These are phyloP conservation scores for Stercorarius parasiticus DNA, from an alignment of 2,113 vertebrate species.

Conservation along the genomic window DNA sequence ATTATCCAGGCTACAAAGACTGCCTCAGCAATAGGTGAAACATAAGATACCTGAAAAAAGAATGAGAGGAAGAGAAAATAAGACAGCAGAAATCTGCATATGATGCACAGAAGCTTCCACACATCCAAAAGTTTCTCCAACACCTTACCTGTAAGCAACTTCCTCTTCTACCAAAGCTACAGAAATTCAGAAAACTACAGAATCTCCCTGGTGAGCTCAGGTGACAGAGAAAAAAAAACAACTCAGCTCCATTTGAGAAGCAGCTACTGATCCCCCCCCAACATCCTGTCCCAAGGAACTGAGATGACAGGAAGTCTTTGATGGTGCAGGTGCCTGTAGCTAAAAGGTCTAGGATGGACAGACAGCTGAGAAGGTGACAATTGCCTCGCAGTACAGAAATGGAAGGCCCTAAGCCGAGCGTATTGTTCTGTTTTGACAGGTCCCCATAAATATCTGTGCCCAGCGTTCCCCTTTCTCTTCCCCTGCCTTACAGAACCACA, in stretches of 20 bases:
- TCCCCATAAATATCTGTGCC: not conserved
- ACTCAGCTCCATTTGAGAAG: not conserved
- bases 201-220: not conserved
- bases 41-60: not conserved
- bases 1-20: not conserved
- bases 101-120: not conserved
- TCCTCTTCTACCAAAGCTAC: not conserved
- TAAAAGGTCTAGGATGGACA: not conserved
- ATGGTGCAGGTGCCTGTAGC: not conserved
- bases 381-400: accelerated
- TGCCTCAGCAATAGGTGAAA: not conserved
- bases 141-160: not conserved
- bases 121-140: not conserved
- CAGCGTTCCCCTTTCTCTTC: not conserved
- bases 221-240: not conserved
- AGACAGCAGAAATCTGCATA: not conserved
- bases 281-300: not conserved
- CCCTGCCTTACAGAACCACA: not conserved
- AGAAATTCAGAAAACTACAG: not conserved
- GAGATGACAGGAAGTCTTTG: not conserved
- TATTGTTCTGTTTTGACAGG: not conserved
- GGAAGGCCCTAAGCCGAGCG: not conserved
- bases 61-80: not conserved
- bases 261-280: not conserved
- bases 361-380: not conserved